Evolutionary conservation across 2,797 vertebrate genomes (phyloP).

Genomic region (Acestrorhynchus altus): DNA sequence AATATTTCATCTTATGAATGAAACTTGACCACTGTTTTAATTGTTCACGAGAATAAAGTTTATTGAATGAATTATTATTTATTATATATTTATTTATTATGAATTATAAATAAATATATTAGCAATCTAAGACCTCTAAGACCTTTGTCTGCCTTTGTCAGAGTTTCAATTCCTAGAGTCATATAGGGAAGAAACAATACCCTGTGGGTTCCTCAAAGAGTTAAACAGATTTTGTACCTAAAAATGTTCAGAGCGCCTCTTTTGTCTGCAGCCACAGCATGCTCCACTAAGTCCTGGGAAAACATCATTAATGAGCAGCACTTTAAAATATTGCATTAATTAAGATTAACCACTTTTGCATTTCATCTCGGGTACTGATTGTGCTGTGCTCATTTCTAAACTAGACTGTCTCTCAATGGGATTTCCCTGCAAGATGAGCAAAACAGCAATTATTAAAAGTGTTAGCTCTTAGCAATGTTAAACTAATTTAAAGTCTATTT

Average conservation of each 20-base stretch:
- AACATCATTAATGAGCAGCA: constrained; percentile 7
- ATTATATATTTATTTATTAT: no score
- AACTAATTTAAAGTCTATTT: constrained; percentile 39
- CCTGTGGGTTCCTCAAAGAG: background rate
- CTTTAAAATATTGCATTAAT: constrained; percentile 27
- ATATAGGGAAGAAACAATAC: background rate
- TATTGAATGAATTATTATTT: no score
- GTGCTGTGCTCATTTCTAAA: constrained; percentile 14
- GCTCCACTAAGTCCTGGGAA: background rate
- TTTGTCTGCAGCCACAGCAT: constrained; percentile 3
- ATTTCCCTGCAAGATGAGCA: background rate
- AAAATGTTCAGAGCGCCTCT: background rate
- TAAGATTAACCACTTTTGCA: constrained; percentile 25
- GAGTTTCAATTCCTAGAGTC: background rate
- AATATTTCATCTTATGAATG: no score
- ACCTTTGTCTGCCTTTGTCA: no score
- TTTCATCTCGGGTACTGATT: constrained; percentile 5
- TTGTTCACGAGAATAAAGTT: no score
- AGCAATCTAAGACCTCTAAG: no score
- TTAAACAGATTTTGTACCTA: background rate
- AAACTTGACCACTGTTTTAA: no score
- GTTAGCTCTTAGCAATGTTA: constrained; percentile 8
- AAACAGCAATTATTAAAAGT: constrained; percentile 33
- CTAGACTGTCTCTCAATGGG: background rate
- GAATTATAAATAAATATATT: no score